These are phyloP conservation scores for Artibeus jamaicensis DNA, from an alignment of 2,797 vertebrate species.

Conservation along the genomic window DNA sequence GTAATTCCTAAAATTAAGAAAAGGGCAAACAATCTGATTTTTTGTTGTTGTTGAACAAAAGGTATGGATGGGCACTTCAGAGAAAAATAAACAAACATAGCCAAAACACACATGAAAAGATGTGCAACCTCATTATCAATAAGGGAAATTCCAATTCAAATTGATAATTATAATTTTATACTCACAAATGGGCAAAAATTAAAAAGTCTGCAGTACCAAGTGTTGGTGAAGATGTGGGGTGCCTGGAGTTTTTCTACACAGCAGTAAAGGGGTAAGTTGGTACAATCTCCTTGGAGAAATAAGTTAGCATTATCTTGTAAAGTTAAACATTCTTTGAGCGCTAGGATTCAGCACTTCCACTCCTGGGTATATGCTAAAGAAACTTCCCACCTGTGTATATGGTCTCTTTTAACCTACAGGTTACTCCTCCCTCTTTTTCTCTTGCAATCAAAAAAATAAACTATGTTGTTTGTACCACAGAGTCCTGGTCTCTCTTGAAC, in stretches of 20 bases:
- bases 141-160: conserved; percentile 39
- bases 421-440: background rate
- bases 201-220: background rate
- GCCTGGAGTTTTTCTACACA: background rate
- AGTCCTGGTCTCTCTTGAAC: conserved; percentile 13
- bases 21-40: background rate
- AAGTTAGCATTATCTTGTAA: background rate
- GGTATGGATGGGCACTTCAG: background rate
- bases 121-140: conserved; percentile 11
- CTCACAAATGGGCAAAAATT: conserved; percentile 15
- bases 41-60: background rate
- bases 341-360: background rate
- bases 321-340: conserved; percentile 2
- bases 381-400: background rate
- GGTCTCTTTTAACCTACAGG: background rate
- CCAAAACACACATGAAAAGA: background rate
- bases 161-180: background rate
- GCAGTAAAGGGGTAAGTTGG: background rate
- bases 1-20: conserved; percentile 20
- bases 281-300: background rate
- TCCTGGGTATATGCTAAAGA: background rate
- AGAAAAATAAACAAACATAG: conserved; percentile 20
- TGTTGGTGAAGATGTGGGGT: background rate
- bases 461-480: background rate
- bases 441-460: background rate